Base-by-base conservation (phyloP, 2,113 vertebrate genomes). In the Phycodurus eques region DNA sequence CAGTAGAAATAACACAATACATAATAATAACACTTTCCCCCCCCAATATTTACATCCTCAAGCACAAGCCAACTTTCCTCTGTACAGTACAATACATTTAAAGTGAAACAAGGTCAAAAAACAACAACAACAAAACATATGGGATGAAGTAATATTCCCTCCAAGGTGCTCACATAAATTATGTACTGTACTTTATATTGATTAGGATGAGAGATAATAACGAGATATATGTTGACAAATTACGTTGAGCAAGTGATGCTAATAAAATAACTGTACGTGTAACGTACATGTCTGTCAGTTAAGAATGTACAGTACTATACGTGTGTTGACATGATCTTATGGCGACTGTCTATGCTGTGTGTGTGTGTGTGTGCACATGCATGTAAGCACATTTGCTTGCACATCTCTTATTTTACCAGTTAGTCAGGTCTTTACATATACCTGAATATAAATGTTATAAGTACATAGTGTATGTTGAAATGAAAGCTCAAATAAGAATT, bases 271-370 rank as follows among this genome's bases (percentile, higher is more conserved):
- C 42, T 42, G 19, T 10, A 63, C 8, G 27, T 63, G 19, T 42
- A 65, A 65, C 20, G 11, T 27, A 64, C 33, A 63, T 64, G 17
- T 42, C 20, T 46, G 63, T 66, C 64, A 47, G 42, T 63, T n/a
- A 63, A 63, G 19, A 63, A 63, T 63, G 35, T 20, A 42, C 14
- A 8, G 19, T 43, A 63, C 57, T 60, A 12, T 17, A 19, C 10
- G 35, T 27, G 22, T 27, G 22, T 49, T 2, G 13, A 66, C 43
- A 64, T 17, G 19, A 64, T 43, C 10, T 64, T 43, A 20, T 44
- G 19, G 39, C 20, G 10, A 22, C 35, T 1, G 6, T 39, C 35
- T 51, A 51, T 51, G 49, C 5, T 51, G 15, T 51, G 10, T 42
- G 35, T 19, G 20, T 44, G 42, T 6, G 7, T 47, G 46, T 14